These are phyloP conservation scores for Nebria salina DNA, from an alignment of 2,888 invertebrate genomes.

Conservation along the genomic window DNA sequence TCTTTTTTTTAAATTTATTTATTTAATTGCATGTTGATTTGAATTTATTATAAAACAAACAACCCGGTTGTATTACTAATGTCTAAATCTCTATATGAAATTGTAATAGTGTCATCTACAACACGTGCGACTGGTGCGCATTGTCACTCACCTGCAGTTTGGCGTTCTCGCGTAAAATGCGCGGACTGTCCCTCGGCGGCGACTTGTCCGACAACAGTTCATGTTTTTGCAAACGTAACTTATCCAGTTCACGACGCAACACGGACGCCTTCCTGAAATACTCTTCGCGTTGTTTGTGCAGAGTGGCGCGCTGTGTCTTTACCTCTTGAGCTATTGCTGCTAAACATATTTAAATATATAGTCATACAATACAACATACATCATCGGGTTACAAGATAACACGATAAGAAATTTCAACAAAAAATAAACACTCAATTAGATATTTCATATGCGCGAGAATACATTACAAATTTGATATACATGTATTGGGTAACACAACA, in stretches of 20 bases:
- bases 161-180: conserved; percentile 83
- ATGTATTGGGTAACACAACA: background rate
- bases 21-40: background rate
- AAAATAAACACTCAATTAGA: background rate
- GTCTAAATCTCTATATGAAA: background rate
- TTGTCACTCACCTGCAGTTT: conserved; percentile 78
- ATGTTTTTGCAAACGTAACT: conserved; percentile 80
- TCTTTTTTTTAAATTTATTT: background rate
- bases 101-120: conserved; percentile 1
- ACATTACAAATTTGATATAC: background rate
- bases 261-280: conserved; percentile 80
- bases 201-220: conserved; percentile 79
- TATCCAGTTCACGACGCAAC: conserved; percentile 80
- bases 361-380: background rate
- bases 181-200: conserved; percentile 74
- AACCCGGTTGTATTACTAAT: background rate
- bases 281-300: conserved; percentile 82
- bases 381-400: conserved; percentile 55
- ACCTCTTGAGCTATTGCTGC: conserved; percentile 82
- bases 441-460: background rate
- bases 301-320: conserved; percentile 82
- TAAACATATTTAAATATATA: conserved; percentile 47
- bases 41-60: background rate
- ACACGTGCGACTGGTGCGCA: background rate
- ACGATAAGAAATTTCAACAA: background rate